Evolutionary conservation across 2,113 vertebrate genomes (phyloP).

Genomic region (Otis tarda): DNA sequence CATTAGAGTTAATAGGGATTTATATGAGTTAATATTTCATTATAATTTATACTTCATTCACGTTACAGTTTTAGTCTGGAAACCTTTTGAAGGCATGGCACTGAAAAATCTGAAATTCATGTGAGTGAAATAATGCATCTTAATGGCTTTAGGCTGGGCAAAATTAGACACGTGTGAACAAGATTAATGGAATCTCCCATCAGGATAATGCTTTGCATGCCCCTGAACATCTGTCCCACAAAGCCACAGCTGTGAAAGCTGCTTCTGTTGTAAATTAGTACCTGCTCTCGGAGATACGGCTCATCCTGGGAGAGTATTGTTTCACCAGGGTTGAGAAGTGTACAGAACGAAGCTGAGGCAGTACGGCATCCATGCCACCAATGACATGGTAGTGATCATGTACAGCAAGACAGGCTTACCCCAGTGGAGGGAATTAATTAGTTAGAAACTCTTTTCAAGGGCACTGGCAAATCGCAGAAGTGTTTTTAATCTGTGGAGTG

Average conservation of each 20-base stretch:
- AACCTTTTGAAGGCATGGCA: constrained; percentile 37
- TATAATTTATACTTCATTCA: constrained; percentile 46
- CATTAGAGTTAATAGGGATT: constrained; percentile 41
- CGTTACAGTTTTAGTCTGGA: constrained; percentile 33
- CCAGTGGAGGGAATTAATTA: background rate
- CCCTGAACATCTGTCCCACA: constrained; percentile 58
- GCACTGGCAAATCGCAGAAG: background rate
- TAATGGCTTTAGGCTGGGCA: constrained; percentile 43
- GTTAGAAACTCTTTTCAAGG: constrained; percentile 12
- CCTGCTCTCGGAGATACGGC: background rate
- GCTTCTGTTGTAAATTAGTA: constrained; percentile 47
- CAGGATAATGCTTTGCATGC: constrained; percentile 30
- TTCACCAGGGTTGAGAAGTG: background rate
- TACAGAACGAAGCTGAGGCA: background rate
- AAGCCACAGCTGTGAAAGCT: constrained; percentile 58
- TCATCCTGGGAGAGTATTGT: constrained; percentile 3
- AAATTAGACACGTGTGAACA: constrained; percentile 44
- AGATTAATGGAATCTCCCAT: constrained; percentile 52
- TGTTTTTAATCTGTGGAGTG: background rate
- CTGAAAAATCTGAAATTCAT: constrained; percentile 52
- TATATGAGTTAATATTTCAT: constrained; percentile 45
- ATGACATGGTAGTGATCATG: background rate
- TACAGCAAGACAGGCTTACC: background rate
- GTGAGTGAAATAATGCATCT: constrained; percentile 42
- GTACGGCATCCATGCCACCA: background rate